These are phyloP conservation scores for Camponotus vicinus DNA, from an alignment of 1,140 invertebrate genomes.

Conservation along the genomic window DNA sequence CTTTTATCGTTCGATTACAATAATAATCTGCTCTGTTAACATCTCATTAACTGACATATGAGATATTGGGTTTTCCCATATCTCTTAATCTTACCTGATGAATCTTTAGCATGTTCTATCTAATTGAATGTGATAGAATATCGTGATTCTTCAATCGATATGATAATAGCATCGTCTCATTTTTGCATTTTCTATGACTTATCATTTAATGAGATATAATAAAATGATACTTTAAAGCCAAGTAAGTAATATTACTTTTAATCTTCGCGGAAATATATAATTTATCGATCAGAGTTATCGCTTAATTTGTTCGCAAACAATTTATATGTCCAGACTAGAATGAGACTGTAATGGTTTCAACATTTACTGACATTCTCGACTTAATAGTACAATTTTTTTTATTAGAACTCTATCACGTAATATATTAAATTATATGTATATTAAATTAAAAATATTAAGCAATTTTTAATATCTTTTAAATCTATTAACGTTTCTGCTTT, in stretches of 20 bases:
- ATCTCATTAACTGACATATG: neutral
- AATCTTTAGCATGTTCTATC: neutral
- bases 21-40: neutral
- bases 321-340: slow-evolving; percentile 3
- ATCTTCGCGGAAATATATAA: neutral
- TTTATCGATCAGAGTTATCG: slow-evolving; percentile 6
- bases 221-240: neutral
- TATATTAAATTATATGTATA: neutral
- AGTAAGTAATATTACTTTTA: neutral
- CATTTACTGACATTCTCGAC: neutral
- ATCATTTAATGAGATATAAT: slow-evolving; percentile 29
- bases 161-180: neutral
- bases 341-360: neutral
- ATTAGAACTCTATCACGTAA: too few relatives aligned
- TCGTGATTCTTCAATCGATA: neutral
- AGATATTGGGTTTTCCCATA: slow-evolving; percentile 23
- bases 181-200: neutral
- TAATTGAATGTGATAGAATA: neutral
- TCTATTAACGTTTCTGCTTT: neutral
- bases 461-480: neutral
- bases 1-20: neutral
- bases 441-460: neutral
- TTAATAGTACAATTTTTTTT: neutral
- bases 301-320: slow-evolving; percentile 6
- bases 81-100: slow-evolving; percentile 33